Evolutionary conservation across 2,797 vertebrate genomes (phyloP), one percentile per base, ranked within the genome.

Genomic region (Tapera naevia): DNA sequence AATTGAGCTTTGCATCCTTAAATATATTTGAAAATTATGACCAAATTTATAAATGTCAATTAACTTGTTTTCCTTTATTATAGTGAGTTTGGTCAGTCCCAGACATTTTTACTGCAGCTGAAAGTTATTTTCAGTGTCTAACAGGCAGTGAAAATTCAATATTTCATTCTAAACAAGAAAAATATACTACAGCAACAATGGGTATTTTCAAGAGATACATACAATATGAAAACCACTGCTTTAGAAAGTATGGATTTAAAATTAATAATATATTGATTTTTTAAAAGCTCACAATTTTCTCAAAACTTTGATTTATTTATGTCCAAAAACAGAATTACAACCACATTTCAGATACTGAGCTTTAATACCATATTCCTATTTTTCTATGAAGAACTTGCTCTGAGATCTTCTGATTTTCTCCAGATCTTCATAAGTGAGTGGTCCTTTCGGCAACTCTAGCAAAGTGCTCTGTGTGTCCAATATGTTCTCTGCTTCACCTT

Each of bases 401-500:
- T 97, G 97, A 65, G 98, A 98, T 69, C 97, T 97, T n/a, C 98
- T 98, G 39, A 97, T 97, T 96, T 99, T 99, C 97, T 99, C 99
- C 85, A 99, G 97, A 93, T 97, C 98, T 76, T 99, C 98, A 28
- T 98, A 99, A 28, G 98, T 99, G 11, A 99, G 98, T 3, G 94
- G 90, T 91, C 98, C 98, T 22, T 97, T 97, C 17, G 99, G 98
- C 48, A 99, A 72, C 80, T 98, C 96, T 90, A 99, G 88, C 9
- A 97, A 98, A 64, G 94, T 85, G 0, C 61, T 95, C 64, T 99
- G 97, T 48, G 97, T 97, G 17, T 95, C 97, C 97, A 99, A 73
- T 97, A 99, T 98, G 80, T 97, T 97, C 95, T 99, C 98, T 11
- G 98, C 99, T 97, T 99, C 98, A 76, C 95, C 99, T 99, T 74